Evolutionary conservation across 2,113 vertebrate genomes (phyloP).

Genomic region (Callithrix jacchus): DNA sequence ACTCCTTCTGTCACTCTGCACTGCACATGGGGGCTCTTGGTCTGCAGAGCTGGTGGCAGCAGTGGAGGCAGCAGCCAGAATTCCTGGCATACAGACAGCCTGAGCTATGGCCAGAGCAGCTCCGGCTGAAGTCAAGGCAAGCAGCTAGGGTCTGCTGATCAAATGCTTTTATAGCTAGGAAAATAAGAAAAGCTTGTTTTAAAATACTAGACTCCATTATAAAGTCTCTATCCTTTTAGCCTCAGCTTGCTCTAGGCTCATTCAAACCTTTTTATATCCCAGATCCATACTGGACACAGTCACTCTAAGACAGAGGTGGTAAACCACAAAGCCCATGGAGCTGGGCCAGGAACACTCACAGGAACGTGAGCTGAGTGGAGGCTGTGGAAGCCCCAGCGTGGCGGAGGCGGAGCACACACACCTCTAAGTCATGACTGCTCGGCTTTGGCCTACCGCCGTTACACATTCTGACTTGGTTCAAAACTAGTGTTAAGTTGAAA

Average conservation of each 20-base stretch:
- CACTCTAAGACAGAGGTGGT: neutral
- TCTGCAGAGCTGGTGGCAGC: neutral
- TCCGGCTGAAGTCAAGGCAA: neutral
- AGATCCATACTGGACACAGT: neutral
- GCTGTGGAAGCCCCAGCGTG: fast-evolving
- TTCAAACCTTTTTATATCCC: neutral
- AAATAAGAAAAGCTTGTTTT: neutral
- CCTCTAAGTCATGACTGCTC: neutral
- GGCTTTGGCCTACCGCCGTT: neutral
- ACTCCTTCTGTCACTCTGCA: neutral
- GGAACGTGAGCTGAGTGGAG: neutral
- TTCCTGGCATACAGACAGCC: neutral
- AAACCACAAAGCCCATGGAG: neutral
- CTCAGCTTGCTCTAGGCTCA: neutral
- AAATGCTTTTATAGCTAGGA: neutral
- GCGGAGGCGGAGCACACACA: neutral
- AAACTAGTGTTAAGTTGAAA: neutral
- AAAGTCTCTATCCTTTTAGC: neutral
- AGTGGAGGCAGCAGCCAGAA: neutral
- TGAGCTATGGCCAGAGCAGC: neutral
- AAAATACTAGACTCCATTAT: neutral
- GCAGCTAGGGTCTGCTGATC: neutral
- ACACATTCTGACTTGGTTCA: neutral
- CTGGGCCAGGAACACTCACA: neutral
- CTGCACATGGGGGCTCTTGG: fast-evolving